Evolutionary conservation across 2,888 invertebrate genomes (phyloP), one percentile per base, ranked within the genome.

Genomic region (Nephrotoma guestfalica): DNA sequence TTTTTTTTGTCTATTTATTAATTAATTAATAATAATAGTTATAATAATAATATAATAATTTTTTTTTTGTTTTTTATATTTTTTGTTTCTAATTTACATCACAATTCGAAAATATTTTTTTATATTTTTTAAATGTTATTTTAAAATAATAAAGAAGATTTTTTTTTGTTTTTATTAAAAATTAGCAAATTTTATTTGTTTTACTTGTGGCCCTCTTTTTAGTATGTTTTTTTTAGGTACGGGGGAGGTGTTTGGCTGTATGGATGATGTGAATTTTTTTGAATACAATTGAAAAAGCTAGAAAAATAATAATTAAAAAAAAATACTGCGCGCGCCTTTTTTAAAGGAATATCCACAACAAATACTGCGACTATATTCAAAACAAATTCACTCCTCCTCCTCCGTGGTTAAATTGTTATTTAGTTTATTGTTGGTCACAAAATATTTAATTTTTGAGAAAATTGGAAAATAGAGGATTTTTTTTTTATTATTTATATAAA

Each of bases 61-160:
- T 15, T 51, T 51, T 51, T 11, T n/a, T 51, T 6, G 15, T 57
- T 57, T 57, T 6, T 15, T 57, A 57, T 57, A 15, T 57, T 57
- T 15, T 57, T 40, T 85, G 13, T 85, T 41, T 41, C 85, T 85
- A 85, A 85, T 85, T 85, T 85, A 85, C 85, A 85, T 85, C 85
- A 85, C 85, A 85, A 85, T 85, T 85, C 41, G 41, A 41, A 85
- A 83, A 85, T 85, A 85, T 41, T 41, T 85, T 85, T 41, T 41
- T 85, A 30, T 41, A 7, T 85, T 85, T 42, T 85, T 84, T 84
- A 40, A 41, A 41, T 84, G 30, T 84, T 85, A 42, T 83, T 83
- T 83, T 40, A 83, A 41, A 41, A 83, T 83, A 41, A 83, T 83
- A 83, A 13, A 83, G 40, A 83, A 83, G 30, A 30, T 83, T 13